Conservation (phyloP, 1,140 invertebrate genomes). For the Nixonia krombeini region DNA sequence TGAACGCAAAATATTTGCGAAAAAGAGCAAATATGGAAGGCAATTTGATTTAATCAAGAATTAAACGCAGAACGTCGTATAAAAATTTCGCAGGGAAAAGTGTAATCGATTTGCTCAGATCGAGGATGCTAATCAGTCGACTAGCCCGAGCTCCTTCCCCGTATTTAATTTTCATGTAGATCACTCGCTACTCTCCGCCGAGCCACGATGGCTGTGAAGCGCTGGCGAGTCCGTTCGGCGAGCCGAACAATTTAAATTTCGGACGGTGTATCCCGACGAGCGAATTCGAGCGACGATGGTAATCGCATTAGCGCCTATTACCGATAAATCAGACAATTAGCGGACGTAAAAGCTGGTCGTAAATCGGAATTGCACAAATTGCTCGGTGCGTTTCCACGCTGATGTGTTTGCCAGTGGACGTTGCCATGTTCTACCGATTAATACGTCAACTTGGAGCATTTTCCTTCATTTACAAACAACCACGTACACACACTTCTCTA, state of each 20-base stretch:
- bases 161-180: too few species aligned
- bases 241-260: slow-evolving; percentile 46
- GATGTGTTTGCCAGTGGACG: slow-evolving; percentile 17
- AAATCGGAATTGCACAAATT: slow-evolving; percentile 59
- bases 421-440: slow-evolving; percentile 23
- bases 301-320: slow-evolving; percentile 59
- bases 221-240: slow-evolving; percentile 18
- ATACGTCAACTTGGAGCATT: slow-evolving; percentile 3
- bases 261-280: slow-evolving; percentile 22
- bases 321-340: slow-evolving; percentile 66
- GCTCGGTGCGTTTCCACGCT: slow-evolving; percentile 22
- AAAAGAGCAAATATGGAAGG: too few species aligned
- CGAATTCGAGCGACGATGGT: slow-evolving; percentile 28
- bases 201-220: too few species aligned
- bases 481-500: too few species aligned
- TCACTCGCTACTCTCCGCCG: slow-evolving; percentile 40
- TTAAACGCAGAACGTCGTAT: too few species aligned
- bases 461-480: too few species aligned
- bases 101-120: too few species aligned
- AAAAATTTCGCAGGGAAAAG: too few species aligned
- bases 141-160: too few species aligned
- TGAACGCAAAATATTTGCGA: too few species aligned
- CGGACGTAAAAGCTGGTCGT: slow-evolving; percentile 57
- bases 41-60: too few species aligned
- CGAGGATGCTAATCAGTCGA: too few species aligned